Conservation (phyloP, 2,113 vertebrate genomes). For the Penelope pileata region DNA sequence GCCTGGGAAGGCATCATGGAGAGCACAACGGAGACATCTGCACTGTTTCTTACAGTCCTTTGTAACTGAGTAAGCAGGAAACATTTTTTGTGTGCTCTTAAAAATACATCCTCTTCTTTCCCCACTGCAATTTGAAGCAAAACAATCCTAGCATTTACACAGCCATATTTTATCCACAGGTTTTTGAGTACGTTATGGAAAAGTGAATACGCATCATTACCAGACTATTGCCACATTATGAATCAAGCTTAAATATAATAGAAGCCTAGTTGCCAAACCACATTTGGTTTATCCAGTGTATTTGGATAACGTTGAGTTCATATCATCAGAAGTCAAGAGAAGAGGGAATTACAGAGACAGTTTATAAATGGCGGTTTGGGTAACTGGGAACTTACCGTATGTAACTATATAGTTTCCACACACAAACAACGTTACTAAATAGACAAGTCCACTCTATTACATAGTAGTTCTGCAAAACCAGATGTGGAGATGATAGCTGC, state of each 20-base stretch:
- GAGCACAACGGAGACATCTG: neutral
- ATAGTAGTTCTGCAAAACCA: rapidly evolving
- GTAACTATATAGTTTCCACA: neutral
- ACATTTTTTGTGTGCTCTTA: neutral
- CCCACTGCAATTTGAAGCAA: conserved; percentile 28
- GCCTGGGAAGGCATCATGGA: neutral
- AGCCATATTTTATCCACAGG: neutral
- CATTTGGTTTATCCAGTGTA: neutral
- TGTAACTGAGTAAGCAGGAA: neutral
- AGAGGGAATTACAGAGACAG: conserved; percentile 4
- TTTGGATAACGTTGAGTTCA: neutral
- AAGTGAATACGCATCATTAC: conserved; percentile 20
- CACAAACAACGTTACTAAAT: conserved; percentile 24
- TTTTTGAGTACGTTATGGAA: neutral
- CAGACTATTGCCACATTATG: neutral
- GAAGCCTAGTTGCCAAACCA: conserved; percentile 26
- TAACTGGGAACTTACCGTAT: neutral
- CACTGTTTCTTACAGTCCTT: neutral
- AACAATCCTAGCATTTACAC: neutral
- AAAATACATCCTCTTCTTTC: neutral
- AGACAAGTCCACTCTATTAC: neutral
- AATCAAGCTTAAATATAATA: conserved; percentile 27
- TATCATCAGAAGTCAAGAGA: conserved; percentile 3
- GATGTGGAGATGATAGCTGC: neutral
- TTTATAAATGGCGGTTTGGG: conserved; percentile 14